phyloP scores from a whole-genome alignment of 1,140 invertebrate genomes.

The Heliconius himera region DNA sequence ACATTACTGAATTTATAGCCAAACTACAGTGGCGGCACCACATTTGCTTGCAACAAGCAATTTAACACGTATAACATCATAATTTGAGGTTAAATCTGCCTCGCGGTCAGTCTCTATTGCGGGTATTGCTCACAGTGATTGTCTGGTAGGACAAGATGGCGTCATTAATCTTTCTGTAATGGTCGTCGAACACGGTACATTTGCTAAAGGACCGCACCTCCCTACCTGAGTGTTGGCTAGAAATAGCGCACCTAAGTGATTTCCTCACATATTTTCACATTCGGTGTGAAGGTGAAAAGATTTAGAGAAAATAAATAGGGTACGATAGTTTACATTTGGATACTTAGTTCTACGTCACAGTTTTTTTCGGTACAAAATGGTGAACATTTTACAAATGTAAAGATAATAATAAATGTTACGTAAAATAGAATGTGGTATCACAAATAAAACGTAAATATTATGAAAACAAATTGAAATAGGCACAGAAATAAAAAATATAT shows the following conservation, averaged over 20 bases:
- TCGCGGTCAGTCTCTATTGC: constrained; percentile 33
- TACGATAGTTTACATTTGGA: constrained; percentile 3
- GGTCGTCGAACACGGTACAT: constrained; percentile 63
- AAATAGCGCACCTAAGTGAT: constrained; percentile 19
- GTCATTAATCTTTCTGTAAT: constrained; percentile 52
- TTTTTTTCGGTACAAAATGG: neutral
- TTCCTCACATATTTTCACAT: constrained; percentile 25
- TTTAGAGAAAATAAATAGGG: constrained; percentile 1
- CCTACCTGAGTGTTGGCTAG: constrained; percentile 32
- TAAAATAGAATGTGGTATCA: no score
- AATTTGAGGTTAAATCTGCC: constrained; percentile 21
- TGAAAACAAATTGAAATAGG: no score
- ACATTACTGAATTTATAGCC: no score
- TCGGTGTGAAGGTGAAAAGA: neutral
- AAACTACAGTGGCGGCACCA: neutral
- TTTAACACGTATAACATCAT: constrained; percentile 16
- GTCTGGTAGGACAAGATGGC: constrained; percentile 44
- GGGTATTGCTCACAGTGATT: constrained; percentile 46
- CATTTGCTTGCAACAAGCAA: constrained; percentile 16
- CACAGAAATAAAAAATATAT: no score
- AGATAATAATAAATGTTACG: no score
- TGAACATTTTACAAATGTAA: neutral
- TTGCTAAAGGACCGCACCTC: constrained; percentile 50
- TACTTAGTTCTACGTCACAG: neutral
- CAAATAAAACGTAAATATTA: no score